Evolutionary conservation across 2,113 vertebrate genomes (phyloP), one percentile per base, ranked within the genome.

Genomic region (Otolemur garnettii): DNA sequence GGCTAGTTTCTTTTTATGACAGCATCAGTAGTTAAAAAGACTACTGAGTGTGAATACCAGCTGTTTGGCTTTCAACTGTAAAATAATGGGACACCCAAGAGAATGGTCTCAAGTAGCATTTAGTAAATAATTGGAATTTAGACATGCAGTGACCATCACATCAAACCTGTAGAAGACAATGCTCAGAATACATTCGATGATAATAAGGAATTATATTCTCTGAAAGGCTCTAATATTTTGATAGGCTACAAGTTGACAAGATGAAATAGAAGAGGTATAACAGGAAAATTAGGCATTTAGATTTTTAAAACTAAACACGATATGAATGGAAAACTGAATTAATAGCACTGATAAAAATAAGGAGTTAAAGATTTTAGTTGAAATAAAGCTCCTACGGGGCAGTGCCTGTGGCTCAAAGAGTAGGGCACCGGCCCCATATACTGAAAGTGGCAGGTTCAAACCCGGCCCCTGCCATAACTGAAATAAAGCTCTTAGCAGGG

Each of bases 71-170:
- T 78, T 90, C 33, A 59, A 42, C 21, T 83, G 13, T 24, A 80
- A 93, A 90, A 69, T 94, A 87, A 89, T 55, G 30, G 86, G 53
- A 96, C 22, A 84, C 71, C 42, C 26, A 94, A 90, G 45, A 95
- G 30, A 82, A 79, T 85, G 28, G 19, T 60, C 50, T 95, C 71
- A 83, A 79, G 22, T 50, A 83, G 42, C 75, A 87, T 12, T 83
- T 22, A 66, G 62, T 90, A 72, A 92, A 5, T 55, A 80, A 86
- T 4, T 17, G n/a, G 59, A 80, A 89, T 79, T 85, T 38, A 75
- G 38, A 93, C 26, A 87, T 4, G 13, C 19, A 80, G 33, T 13
- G 42, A 84, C 33, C 79, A 68, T 33, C 7, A 42, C 45, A 90
- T 80, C 64, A 69, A 91, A 93, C 66, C 35, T 94, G 21, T 26